Evolutionary conservation across 1,140 invertebrate genomes (phyloP).

Genomic region (Cyclargus thomasi): DNA sequence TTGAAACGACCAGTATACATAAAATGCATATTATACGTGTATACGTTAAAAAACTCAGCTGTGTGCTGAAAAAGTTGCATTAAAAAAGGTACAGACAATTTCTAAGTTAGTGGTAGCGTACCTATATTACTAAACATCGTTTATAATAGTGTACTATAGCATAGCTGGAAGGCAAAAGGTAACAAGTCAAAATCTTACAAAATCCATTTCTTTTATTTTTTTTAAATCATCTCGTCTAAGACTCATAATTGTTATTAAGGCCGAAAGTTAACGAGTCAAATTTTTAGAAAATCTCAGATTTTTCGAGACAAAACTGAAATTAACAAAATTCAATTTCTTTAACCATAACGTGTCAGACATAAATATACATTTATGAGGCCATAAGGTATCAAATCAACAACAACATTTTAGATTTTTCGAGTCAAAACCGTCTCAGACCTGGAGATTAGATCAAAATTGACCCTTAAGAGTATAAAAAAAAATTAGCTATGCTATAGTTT

Average conservation of each 20-base stretch:
- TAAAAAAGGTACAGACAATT: constrained; percentile 22
- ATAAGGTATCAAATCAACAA: no score
- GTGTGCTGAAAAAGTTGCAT: background rate
- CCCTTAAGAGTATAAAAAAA: background rate
- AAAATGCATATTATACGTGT: constrained; percentile 1
- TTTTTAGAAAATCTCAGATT: no score
- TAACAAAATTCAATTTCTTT: no score
- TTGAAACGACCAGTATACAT: background rate
- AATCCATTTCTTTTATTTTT: background rate
- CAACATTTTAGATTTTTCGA: no score
- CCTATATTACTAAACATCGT: constrained; percentile 27
- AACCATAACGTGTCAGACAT: no score
- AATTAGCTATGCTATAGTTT: no score
- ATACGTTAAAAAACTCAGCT: constrained; percentile 19
- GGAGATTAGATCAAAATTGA: background rate
- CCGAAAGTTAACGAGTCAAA: no score
- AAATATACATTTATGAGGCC: no score
- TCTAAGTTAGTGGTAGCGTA: constrained; percentile 1
- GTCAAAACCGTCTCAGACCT: no score
- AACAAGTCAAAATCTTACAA: background rate
- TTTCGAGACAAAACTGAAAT: no score
- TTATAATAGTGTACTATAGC: constrained; percentile 26
- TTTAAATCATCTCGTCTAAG: no score
- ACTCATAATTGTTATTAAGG: no score
- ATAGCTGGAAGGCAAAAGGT: background rate